These are phyloP conservation scores for Mimachlamys varia DNA, from an alignment of 2,888 invertebrate species.

Conservation along the genomic window DNA sequence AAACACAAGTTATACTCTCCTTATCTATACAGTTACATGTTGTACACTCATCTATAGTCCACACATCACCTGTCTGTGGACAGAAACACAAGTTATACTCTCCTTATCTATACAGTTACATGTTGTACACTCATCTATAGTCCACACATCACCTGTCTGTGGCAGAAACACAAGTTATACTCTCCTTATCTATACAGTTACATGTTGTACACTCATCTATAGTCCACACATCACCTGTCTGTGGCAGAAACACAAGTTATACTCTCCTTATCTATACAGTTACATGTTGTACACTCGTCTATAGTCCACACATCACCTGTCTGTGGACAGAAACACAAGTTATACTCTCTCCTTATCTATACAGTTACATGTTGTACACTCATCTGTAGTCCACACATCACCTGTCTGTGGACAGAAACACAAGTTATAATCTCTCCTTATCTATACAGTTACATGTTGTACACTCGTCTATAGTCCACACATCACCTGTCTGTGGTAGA, in stretches of 20 bases:
- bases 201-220: too few species aligned
- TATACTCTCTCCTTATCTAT: too few species aligned
- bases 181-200: too few species aligned
- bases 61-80: too few species aligned
- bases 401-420: constrained; percentile 36
- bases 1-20: too few species aligned
- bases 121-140: constrained; percentile 74
- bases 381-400: too few species aligned
- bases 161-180: too few species aligned
- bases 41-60: too few species aligned
- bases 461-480: constrained; percentile 75
- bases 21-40: too few species aligned
- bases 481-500: constrained; percentile 72
- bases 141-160: constrained; percentile 73
- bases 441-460: constrained; percentile 73
- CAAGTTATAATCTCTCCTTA: neutral
- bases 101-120: constrained; percentile 68
- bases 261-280: constrained; percentile 60
- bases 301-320: constrained; percentile 68
- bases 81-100: neutral
- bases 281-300: constrained; percentile 77
- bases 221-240: too few species aligned
- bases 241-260: constrained; percentile 19
- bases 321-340: too few species aligned
- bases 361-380: too few species aligned